Conservation (phyloP, 2,113 vertebrate genomes). For the Eubucco bourcierii region DNA sequence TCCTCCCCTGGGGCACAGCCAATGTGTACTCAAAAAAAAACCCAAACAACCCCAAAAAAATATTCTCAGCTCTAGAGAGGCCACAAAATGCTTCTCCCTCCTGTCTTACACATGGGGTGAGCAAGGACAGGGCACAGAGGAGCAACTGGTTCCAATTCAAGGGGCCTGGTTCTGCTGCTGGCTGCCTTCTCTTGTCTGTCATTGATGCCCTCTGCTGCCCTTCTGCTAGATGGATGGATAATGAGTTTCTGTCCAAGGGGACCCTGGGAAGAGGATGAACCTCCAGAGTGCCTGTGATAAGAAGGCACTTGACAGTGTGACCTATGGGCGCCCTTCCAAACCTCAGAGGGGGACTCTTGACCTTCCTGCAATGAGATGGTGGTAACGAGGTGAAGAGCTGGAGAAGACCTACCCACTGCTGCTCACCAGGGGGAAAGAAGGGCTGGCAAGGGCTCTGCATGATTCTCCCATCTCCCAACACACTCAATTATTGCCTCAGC, state of each 20-base stretch:
- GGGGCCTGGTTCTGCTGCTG: not conserved
- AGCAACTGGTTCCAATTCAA: too few species aligned
- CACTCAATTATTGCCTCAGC: not conserved
- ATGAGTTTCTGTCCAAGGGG: not conserved
- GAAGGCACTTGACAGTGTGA: not conserved
- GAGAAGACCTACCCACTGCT: not conserved
- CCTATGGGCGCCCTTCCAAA: not conserved
- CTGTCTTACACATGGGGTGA: not conserved
- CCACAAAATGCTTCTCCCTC: not conserved
- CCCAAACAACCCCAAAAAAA: not conserved
- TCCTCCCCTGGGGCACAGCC: not conserved
- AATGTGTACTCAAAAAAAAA: not conserved
- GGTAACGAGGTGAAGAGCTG: not conserved
- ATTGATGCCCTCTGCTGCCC: not conserved
- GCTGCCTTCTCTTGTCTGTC: not conserved
- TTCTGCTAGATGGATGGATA: not conserved
- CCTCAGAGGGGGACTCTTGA: not conserved
- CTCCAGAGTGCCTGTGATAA: not conserved
- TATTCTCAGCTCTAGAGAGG: not conserved
- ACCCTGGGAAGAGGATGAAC: not conserved
- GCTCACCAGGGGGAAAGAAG: not conserved
- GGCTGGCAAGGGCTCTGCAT: not conserved
- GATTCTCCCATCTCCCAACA: not conserved
- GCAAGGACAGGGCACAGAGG: too few species aligned
- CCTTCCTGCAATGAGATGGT: not conserved